A percentile compares a stretch with the other conserved stretches of the same genome.
Conservation (phyloP, 1,140 invertebrate genomes). For the Melipona quadrifasciata region DNA sequence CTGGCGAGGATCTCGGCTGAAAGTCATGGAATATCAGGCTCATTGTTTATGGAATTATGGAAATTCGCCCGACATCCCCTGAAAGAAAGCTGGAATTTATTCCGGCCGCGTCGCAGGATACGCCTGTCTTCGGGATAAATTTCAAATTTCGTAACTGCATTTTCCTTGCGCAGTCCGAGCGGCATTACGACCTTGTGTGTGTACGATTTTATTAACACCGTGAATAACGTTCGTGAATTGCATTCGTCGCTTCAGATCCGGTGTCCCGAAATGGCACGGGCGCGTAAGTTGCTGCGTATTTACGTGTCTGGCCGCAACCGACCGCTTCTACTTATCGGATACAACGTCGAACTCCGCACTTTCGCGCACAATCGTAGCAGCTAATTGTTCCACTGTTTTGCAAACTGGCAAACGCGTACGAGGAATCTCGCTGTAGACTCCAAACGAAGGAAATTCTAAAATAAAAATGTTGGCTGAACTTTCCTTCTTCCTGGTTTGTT, state of each 20-base stretch:
- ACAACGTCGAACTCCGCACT: fast-evolving
- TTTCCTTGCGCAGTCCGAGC: not conserved
- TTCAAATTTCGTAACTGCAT: slow-evolving; percentile 6
- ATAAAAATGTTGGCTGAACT: no score
- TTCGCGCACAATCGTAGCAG: not conserved
- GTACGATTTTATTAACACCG: not conserved
- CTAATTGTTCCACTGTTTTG: not conserved
- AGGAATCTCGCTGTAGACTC: no score
- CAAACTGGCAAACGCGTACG: not conserved
- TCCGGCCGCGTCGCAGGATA: not conserved
- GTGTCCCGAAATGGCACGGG: not conserved
- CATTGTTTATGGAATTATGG: slow-evolving; percentile 47
- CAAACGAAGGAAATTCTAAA: no score
- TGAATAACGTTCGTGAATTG: not conserved
- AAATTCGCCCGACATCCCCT: slow-evolving; percentile 22
- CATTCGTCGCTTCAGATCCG: not conserved
- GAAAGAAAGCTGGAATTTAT: slow-evolving; percentile 19
- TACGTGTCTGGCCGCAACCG: not conserved
- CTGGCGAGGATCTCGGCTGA: not conserved
- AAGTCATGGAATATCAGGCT: not conserved
- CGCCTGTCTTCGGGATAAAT: slow-evolving; percentile 2
- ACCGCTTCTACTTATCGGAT: not conserved
- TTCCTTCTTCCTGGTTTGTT: no score
- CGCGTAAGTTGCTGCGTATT: not conserved
- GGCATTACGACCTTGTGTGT: not conserved